Evolutionary conservation across 2,113 vertebrate species (phyloP).

Genomic region (Oncorhynchus tshawytscha): DNA sequence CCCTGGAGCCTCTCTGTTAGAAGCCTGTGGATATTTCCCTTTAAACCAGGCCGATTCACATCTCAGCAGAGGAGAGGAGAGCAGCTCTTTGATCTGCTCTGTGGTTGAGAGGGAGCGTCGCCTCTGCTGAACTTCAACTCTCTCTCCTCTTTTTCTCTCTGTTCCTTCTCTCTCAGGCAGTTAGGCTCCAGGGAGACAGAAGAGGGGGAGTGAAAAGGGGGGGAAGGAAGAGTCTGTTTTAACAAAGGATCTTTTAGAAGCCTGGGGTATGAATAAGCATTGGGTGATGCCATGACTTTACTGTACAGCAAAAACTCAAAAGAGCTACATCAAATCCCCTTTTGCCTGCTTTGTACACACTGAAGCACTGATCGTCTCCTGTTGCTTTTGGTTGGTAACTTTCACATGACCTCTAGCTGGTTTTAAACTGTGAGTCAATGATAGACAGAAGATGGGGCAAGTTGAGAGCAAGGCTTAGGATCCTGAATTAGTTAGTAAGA

Average conservation of each 20-base stretch:
- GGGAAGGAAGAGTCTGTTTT: slow-evolving; percentile 2
- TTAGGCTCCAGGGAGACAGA: not conserved
- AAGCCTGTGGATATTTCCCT: no score
- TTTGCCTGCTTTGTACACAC: not conserved
- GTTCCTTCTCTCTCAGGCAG: not conserved
- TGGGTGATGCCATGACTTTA: not conserved
- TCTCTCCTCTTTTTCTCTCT: not conserved
- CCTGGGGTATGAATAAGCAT: not conserved
- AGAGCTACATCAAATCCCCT: not conserved
- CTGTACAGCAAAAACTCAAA: slow-evolving; percentile 9
- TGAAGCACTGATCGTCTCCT: not conserved
- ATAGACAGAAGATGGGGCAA: no score
- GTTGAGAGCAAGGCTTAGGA: no score
- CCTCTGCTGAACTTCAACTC: no score
- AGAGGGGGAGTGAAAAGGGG: not conserved
- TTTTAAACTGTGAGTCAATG: no score
- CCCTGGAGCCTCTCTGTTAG: no score
- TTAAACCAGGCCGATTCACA: no score
- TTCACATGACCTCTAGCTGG: not conserved
- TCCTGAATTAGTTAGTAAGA: no score
- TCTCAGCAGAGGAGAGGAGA: no score
- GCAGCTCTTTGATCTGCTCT: no score
- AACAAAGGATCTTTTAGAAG: slow-evolving; percentile 24
- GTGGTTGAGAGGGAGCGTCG: no score
- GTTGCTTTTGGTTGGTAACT: not conserved